Evolutionary conservation across 2,888 invertebrate species (phyloP).

Genomic region (Chymomyza caudatula): DNA sequence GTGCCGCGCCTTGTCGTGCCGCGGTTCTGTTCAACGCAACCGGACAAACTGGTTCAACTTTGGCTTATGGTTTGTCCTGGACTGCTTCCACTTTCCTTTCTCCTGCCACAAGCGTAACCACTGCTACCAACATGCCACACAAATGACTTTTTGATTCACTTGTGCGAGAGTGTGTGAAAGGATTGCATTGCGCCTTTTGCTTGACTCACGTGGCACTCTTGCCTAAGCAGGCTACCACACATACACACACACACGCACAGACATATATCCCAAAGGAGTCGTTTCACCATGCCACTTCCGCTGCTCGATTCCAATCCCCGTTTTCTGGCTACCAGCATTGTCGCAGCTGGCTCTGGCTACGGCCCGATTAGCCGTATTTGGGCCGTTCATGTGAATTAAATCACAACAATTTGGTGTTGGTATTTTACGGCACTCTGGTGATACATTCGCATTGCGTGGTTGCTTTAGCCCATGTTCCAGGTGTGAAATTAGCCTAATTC

Average conservation of each 20-base stretch:
- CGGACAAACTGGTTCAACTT: slow-evolving; percentile 44
- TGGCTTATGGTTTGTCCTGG: not conserved
- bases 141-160: slow-evolving; percentile 71
- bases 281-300: not conserved
- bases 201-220: not conserved
- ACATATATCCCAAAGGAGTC: slow-evolving; percentile 50
- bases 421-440: slow-evolving; percentile 55
- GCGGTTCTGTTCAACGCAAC: slow-evolving; percentile 10
- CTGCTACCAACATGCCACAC: slow-evolving; percentile 23
- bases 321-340: slow-evolving; percentile 5
- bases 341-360: slow-evolving; percentile 31
- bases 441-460: slow-evolving; percentile 31
- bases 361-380: not conserved
- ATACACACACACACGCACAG: not conserved
- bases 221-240: not conserved
- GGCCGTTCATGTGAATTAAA: slow-evolving; percentile 41
- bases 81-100: not conserved
- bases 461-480: slow-evolving; percentile 29
- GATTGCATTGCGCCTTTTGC: not conserved
- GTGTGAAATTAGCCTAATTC: slow-evolving; percentile 61
- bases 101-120: slow-evolving; percentile 23
- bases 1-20: not conserved
- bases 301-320: not conserved
- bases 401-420: slow-evolving; percentile 52
- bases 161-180: slow-evolving; percentile 9